Evolutionary conservation across 2,113 vertebrate genomes (phyloP).

Genomic region (Tenrec ecaudatus): DNA sequence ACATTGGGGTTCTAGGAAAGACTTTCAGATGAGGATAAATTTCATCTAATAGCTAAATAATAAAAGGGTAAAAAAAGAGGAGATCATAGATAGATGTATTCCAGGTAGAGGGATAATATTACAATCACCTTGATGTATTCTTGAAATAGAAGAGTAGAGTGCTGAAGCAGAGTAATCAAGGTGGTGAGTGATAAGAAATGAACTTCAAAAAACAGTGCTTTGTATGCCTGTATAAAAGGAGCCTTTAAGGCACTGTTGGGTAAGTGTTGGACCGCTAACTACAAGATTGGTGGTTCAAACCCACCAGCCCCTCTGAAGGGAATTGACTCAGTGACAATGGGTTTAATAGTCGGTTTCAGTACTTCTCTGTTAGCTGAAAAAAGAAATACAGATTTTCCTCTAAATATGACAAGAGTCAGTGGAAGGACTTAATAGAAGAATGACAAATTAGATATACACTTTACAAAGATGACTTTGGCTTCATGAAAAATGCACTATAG

Average conservation of each 20-base stretch:
- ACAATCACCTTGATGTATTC: background rate
- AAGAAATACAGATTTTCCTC: no score
- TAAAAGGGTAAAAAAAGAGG: background rate
- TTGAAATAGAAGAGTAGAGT: background rate
- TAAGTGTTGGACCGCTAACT: no score
- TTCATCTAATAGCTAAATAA: background rate
- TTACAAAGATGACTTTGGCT: background rate
- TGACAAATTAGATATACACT: background rate
- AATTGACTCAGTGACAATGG: no score
- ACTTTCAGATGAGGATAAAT: background rate
- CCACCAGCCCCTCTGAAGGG: no score
- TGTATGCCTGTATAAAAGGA: background rate
- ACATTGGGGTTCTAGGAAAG: background rate
- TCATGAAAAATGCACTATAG: background rate
- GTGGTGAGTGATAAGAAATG: background rate
- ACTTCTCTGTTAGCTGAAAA: no score
- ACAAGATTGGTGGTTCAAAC: no score
- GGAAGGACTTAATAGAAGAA: no score
- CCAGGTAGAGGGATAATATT: background rate
- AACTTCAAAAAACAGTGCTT: background rate
- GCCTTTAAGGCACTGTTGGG: no score
- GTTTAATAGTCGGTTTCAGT: no score
- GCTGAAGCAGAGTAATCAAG: background rate
- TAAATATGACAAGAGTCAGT: background rate
- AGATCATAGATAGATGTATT: background rate